Percentiles rank a stretch among this genome's conserved stretches.
These are phyloP conservation scores for Lates calcarifer DNA, from an alignment of 2,113 vertebrate species.

Conservation along the genomic window DNA sequence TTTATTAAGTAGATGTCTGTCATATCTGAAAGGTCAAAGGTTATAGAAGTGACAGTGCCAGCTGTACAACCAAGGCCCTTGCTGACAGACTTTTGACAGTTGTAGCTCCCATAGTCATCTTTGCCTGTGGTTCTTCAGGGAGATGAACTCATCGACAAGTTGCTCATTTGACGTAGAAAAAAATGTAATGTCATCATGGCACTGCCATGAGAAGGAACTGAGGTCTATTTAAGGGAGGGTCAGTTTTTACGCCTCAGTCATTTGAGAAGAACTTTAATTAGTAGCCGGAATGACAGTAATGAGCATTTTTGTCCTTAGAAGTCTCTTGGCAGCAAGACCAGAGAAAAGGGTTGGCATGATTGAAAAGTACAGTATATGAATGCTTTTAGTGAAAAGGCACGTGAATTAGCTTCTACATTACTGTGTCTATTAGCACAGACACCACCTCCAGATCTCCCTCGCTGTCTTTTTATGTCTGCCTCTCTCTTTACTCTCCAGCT, in stretches of 20 bases:
- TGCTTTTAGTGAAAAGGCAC: conserved; percentile 37
- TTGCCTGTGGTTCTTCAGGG: conserved; percentile 10
- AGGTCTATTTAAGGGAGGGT: conserved; percentile 41
- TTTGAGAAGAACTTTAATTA: conserved; percentile 67
- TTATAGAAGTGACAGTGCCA: conserved; percentile 18
- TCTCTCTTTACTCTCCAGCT: conserved; percentile 42
- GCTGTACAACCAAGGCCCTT: conserved; percentile 23
- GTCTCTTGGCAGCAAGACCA: conserved; percentile 43
- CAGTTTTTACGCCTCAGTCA: conserved; percentile 47
- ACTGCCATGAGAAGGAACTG: conserved; percentile 23
- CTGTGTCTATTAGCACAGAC: conserved; percentile 48
- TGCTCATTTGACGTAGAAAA: conserved; percentile 42
- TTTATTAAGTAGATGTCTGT: conserved; percentile 69
- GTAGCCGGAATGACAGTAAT: conserved; percentile 59
- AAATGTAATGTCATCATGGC: conserved; percentile 46
- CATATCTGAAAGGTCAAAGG: conserved; percentile 51
- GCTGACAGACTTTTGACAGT: conserved; percentile 48
- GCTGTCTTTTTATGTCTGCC: conserved; percentile 49
- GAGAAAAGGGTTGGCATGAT: conserved; percentile 42
- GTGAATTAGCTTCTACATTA: conserved; percentile 47
- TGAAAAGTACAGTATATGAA: conserved; percentile 53
- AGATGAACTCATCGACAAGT: conserved; percentile 40
- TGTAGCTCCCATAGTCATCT: conserved; percentile 32
- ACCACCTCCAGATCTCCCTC: conserved; percentile 27
- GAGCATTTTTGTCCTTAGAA: conserved; percentile 60